phyloP scores from a whole-genome alignment of 2,888 invertebrate species.

The Plemyria rubiginata region DNA sequence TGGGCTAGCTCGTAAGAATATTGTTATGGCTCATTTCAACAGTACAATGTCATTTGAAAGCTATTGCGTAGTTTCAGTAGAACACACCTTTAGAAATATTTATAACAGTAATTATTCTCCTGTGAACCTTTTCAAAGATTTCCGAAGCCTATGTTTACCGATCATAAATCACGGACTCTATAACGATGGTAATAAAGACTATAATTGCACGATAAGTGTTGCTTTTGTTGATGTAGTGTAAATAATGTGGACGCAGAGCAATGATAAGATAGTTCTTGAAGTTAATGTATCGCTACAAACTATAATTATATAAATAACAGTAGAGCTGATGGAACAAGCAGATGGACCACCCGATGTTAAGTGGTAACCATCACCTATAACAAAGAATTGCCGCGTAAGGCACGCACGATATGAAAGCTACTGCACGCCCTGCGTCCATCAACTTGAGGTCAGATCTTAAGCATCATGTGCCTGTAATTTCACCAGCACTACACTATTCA shows the following conservation, averaged over 20 bases:
- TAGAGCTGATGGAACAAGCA: too few relatives aligned
- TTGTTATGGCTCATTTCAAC: background rate
- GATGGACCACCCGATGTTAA: too few relatives aligned
- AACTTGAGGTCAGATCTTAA: too few relatives aligned
- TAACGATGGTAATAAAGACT: slow-evolving; percentile 26
- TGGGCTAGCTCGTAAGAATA: background rate
- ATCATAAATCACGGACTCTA: slow-evolving; percentile 29
- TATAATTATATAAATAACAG: too few relatives aligned
- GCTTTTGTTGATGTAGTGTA: slow-evolving; percentile 35
- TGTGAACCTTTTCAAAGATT: slow-evolving; percentile 22
- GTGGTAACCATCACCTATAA: too few relatives aligned
- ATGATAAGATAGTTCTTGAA: background rate
- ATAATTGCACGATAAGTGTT: slow-evolving; percentile 29
- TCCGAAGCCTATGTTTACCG: slow-evolving; percentile 23
- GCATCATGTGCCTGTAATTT: too few relatives aligned
- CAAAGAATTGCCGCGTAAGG: too few relatives aligned
- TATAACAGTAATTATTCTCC: slow-evolving; percentile 23
- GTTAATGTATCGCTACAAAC: background rate
- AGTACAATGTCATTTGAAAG: slow-evolving; percentile 26
- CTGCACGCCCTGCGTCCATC: too few relatives aligned
- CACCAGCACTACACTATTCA: too few relatives aligned
- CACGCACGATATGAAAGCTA: too few relatives aligned
- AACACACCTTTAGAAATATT: slow-evolving; percentile 12
- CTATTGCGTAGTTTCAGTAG: background rate
- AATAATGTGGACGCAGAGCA: slow-evolving; percentile 19